phyloP scores from a whole-genome alignment of 2,888 invertebrate species.

The Cetonia aurata region DNA sequence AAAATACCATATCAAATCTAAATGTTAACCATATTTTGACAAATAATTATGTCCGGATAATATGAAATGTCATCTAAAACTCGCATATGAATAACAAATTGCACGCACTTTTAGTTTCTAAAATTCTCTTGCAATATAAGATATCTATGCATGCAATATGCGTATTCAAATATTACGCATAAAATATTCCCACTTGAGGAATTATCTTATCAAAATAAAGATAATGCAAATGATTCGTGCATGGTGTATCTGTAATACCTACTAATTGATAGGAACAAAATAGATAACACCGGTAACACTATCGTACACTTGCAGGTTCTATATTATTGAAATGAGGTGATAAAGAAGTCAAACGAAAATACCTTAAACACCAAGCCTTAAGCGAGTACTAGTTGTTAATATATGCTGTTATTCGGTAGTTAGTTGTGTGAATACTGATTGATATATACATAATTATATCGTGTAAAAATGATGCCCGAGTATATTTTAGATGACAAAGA shows the following conservation, averaged over 20 bases:
- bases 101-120: neutral
- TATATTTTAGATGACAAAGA: conserved; percentile 58
- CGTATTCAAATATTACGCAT: conserved; percentile 1
- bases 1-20: conserved; percentile 32
- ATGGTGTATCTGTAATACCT: neutral
- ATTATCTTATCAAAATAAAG: conserved; percentile 24
- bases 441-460: neutral
- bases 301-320: conserved; percentile 18
- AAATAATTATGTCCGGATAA: neutral
- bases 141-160: neutral
- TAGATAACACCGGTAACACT: conserved; percentile 12
- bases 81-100: neutral
- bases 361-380: neutral
- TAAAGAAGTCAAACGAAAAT: conserved; percentile 18
- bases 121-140: neutral
- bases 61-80: neutral
- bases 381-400: conserved; percentile 4
- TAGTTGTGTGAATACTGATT: conserved; percentile 11
- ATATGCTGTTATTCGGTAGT: conserved; percentile 7
- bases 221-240: conserved; percentile 18
- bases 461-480: conserved; percentile 59
- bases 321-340: conserved; percentile 40
- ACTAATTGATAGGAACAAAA: neutral
- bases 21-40: conserved; percentile 13
- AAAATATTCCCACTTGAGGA: neutral